Percentiles rank a stretch among this genome's conserved stretches.
These are phyloP conservation scores for Macrostomum cliftonense DNA, from an alignment of 2,888 invertebrate genomes.

Conservation along the genomic window DNA sequence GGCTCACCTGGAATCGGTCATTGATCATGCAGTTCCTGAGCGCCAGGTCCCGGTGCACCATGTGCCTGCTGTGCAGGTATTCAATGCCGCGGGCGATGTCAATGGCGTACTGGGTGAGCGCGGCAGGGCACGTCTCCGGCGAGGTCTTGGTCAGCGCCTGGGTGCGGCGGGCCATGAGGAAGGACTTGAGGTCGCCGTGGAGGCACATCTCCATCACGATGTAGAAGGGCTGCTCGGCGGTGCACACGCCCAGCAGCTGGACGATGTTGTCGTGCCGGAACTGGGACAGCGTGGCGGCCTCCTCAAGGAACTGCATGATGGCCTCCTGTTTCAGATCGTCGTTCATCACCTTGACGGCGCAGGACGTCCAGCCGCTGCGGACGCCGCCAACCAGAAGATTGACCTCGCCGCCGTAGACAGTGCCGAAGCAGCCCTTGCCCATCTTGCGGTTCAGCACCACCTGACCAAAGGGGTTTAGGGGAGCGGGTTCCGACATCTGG, in stretches of 20 bases:
- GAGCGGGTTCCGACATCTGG: too few species aligned
- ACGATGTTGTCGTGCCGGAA: slow-evolving; percentile 76
- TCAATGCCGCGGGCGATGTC: slow-evolving; percentile 81
- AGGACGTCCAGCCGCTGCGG: slow-evolving; percentile 46
- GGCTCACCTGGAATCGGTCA: too few species aligned
- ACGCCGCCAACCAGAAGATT: slow-evolving; percentile 38
- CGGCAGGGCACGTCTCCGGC: too few species aligned
- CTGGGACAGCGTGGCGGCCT: slow-evolving; percentile 79
- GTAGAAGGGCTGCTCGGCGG: slow-evolving; percentile 56
- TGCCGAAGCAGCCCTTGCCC: slow-evolving; percentile 77
- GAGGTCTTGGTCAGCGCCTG: too few species aligned
- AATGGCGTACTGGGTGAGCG: slow-evolving; percentile 43
- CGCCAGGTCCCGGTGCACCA: slow-evolving; percentile 77
- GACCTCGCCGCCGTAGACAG: slow-evolving; percentile 74
- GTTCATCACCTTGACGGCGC: slow-evolving; percentile 59
- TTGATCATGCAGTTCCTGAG: slow-evolving; percentile 79
- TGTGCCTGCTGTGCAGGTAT: slow-evolving; percentile 69
- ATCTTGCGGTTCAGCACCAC: slow-evolving; percentile 51
- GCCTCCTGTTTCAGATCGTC: slow-evolving; percentile 61
- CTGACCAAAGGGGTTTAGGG: too few species aligned
- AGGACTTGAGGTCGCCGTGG: slow-evolving; percentile 71
- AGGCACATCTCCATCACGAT: slow-evolving; percentile 84
- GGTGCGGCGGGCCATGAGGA: slow-evolving; percentile 55
- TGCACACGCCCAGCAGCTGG: slow-evolving; percentile 59
- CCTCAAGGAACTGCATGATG: slow-evolving; percentile 70